Evolutionary conservation across 2,888 invertebrate species (phyloP), one percentile per base, ranked within the genome.

Genomic region (Chamaedrilus cognettii): DNA sequence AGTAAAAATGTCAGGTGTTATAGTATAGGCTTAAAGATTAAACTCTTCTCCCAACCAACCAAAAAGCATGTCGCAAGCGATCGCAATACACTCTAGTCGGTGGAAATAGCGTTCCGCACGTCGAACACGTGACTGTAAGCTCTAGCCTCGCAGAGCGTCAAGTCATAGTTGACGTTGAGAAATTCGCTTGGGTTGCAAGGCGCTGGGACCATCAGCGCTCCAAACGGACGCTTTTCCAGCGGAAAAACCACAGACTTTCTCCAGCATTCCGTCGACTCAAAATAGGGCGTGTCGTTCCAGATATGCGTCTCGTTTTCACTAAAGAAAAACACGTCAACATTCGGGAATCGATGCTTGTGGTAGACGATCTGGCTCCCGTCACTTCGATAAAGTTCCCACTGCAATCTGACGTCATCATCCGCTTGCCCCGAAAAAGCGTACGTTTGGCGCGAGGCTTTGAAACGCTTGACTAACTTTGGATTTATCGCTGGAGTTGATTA

Each of bases 281-380:
- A 35, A 30, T 35, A 60, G 26, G 1, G 31, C 23, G 0, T 42
- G 26, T 33, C 0, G 33, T 60, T 42, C 60, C 60, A 60, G 7
- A 78, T 55, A 59, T 76, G 75, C n/a, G 74, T 75, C 15, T 66
- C 69, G 66, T 77, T 76, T 49, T 75, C 74, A 3, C 56, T 66
- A 65, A 74, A 77, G 67, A 78, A 77, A 67, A 76, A 77, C 32
- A 78, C 71, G 65, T 78, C 78, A 5, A 78, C 66, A 65, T 74
- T 75, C 23, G 78, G 78, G 75, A 75, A 78, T 52, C 71, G 74
- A 65, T 73, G 76, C 60, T 69, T 67, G 64, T 70, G 69, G 0
- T 72, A 66, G 19, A 73, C 65, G 11, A 19, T 11, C 19, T 42
- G 11, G 11, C 55, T n/a, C 19, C 60, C 50, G 11, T 64, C 55